These are phyloP conservation scores for Tipula confusa DNA, from an alignment of 2,888 invertebrate species.

Conservation along the genomic window DNA sequence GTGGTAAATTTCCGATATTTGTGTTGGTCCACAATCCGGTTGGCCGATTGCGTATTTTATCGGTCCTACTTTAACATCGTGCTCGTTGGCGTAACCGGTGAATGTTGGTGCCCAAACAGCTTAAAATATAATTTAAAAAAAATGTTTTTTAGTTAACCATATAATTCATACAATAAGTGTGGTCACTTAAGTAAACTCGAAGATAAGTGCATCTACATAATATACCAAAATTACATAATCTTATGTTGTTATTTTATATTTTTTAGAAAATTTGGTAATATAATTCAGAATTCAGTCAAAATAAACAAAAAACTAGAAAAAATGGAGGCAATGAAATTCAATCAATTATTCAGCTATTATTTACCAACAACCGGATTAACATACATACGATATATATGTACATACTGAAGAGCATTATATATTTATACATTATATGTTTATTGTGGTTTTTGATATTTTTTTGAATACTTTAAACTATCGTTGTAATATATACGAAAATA, in stretches of 20 bases:
- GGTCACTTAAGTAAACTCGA: background rate
- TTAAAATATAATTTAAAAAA: slow-evolving; percentile 37
- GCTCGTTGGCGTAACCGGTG: slow-evolving; percentile 59
- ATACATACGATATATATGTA: background rate
- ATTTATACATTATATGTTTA: too few relatives aligned
- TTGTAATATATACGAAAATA: background rate
- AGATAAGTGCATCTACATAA: background rate
- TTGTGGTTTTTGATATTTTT: background rate
- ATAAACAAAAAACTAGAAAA: background rate
- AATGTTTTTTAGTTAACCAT: too few relatives aligned
- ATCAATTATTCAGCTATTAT: background rate
- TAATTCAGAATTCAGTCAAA: background rate
- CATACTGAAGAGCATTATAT: too few relatives aligned
- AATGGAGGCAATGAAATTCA: background rate
- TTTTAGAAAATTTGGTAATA: background rate
- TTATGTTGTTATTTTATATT: background rate
- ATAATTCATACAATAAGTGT: background rate
- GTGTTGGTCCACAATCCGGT: slow-evolving; percentile 66
- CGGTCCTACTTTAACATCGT: slow-evolving; percentile 54
- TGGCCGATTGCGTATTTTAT: slow-evolving; percentile 59
- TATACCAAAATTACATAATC: background rate
- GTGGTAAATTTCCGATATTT: slow-evolving; percentile 65
- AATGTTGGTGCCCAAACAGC: slow-evolving; percentile 60
- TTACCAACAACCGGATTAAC: background rate
- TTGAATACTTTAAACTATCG: background rate